Conservation (phyloP, 1,140 invertebrate species). For the Apocrypta bakeri region DNA sequence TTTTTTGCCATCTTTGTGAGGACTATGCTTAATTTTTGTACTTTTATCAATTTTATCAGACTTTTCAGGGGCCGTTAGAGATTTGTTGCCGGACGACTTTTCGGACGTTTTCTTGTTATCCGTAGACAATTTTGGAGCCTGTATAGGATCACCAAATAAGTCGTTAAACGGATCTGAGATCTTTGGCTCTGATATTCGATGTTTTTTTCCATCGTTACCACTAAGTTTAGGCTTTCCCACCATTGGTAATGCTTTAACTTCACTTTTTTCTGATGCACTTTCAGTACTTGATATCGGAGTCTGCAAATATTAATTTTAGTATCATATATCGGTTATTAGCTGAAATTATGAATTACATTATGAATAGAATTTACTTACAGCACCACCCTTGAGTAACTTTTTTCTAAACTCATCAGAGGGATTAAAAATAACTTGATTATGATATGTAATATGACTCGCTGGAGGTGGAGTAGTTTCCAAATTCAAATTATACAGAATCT, state of each 20-base stretch:
- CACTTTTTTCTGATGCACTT: constrained; percentile 65
- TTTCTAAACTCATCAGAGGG: constrained; percentile 92
- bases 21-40: constrained; percentile 76
- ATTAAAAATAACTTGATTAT: constrained; percentile 88
- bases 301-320: constrained; percentile 52
- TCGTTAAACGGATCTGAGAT: constrained; percentile 82
- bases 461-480: constrained; percentile 82
- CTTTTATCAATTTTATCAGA: constrained; percentile 80
- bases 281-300: constrained; percentile 60
- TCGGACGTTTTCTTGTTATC: constrained; percentile 74
- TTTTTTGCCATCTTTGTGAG: constrained; percentile 76
- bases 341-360: not conserved
- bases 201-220: constrained; percentile 76
- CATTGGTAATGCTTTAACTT: constrained; percentile 69
- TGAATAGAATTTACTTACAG: constrained; percentile 67
- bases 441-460: constrained; percentile 79
- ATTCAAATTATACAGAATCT: constrained; percentile 90
- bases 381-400: constrained; percentile 92
- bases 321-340: not conserved
- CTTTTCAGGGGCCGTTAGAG: constrained; percentile 65
- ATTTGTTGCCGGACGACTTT: constrained; percentile 68
- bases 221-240: constrained; percentile 82
- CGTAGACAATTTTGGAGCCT: constrained; percentile 78
- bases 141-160: constrained; percentile 87
- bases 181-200: constrained; percentile 78